Base-by-base conservation (phyloP, 2,797 vertebrate genomes). In the Melanogrammus aeglefinus region DNA sequence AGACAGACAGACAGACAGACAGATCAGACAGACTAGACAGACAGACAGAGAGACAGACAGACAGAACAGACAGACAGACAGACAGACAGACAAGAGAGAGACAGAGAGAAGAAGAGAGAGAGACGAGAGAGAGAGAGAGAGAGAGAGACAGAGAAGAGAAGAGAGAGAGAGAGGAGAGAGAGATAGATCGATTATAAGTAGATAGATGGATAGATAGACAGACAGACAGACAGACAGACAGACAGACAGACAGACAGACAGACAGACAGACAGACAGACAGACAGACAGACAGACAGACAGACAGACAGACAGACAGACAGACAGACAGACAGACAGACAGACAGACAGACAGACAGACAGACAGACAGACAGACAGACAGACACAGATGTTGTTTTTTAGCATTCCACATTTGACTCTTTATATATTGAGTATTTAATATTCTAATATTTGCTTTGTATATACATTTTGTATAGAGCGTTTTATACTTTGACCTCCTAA, bases 41-140 rank as follows among this genome's bases (percentile, higher is more conserved):
- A 51, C 0, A 21, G 18, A 21, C 1, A 57, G 51, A 57, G 4
- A 57, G 51, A 57, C 4, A 57, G 51, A 57, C 1, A 57, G 51
- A 57, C 4, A 57, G 51, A 57, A n/a, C 4, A 57, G 51, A 57
- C 4, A 6, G 18, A 57, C 1, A n/a, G 51, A 57, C 1, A 57
- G 18, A 57, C 1, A 57, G 51, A 57, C 0, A 57, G 51, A 57
- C 0, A n/a, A n/a, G n/a, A n/a, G 51, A 21, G 0, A n/a, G 51
- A 57, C 0, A n/a, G 51, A 57, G 0, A 6, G 51, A 57, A n/a
- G 51, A 57, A n/a, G 51, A 57, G 0, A n/a, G 51, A 18, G 0
- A 71, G 73, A 77, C n/a, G n/a, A 51, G 35, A 74, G 0, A 51
- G 14, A 75, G n/a, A 44, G 74, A 76, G 9, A 66, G 57, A 77